These are phyloP conservation scores for Brachypteracias leptosomus DNA, from an alignment of 2,113 vertebrate species.

Conservation along the genomic window DNA sequence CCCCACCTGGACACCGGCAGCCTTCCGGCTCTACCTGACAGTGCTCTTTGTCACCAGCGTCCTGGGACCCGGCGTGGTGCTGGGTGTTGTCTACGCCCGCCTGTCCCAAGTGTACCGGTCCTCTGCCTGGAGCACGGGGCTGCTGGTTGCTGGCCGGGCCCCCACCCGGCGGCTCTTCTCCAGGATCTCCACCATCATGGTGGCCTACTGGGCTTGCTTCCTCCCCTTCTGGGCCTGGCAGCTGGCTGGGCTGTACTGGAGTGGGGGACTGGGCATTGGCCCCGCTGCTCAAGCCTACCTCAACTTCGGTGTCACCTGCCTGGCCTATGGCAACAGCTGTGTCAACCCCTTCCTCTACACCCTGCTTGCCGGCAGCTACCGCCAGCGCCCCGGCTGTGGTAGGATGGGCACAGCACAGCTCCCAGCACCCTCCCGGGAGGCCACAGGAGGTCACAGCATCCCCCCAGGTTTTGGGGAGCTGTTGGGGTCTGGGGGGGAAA, in stretches of 20 bases:
- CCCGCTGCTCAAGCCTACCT: constrained; percentile 78
- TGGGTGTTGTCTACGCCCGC: constrained; percentile 70
- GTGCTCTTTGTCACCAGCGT: constrained; percentile 81
- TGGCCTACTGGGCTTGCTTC: constrained; percentile 86
- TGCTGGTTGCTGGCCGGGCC: background rate
- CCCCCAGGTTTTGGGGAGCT: background rate
- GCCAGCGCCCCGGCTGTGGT: background rate
- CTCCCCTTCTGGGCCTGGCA: constrained; percentile 91
- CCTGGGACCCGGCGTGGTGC: constrained; percentile 75
- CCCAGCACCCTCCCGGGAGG: background rate
- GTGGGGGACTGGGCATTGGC: constrained; percentile 65
- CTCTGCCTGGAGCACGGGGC: background rate
- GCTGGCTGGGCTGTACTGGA: constrained; percentile 75
- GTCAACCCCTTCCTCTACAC: constrained; percentile 86
- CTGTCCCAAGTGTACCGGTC: constrained; percentile 71
- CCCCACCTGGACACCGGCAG: constrained; percentile 79
- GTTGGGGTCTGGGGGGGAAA: background rate
- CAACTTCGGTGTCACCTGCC: constrained; percentile 84
- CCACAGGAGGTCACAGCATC: background rate
- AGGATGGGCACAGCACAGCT: rapidly evolving
- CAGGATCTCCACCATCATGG: constrained; percentile 81
- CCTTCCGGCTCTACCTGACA: constrained; percentile 80
- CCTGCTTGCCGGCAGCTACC: constrained; percentile 77
- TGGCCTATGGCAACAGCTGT: constrained; percentile 88
- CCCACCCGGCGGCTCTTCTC: constrained; percentile 72